A percentile compares a stretch with the other conserved stretches of the same genome.
These are phyloP conservation scores for Tryphoninae sp. DNA, from an alignment of 2,888 invertebrate species.

Conservation along the genomic window DNA sequence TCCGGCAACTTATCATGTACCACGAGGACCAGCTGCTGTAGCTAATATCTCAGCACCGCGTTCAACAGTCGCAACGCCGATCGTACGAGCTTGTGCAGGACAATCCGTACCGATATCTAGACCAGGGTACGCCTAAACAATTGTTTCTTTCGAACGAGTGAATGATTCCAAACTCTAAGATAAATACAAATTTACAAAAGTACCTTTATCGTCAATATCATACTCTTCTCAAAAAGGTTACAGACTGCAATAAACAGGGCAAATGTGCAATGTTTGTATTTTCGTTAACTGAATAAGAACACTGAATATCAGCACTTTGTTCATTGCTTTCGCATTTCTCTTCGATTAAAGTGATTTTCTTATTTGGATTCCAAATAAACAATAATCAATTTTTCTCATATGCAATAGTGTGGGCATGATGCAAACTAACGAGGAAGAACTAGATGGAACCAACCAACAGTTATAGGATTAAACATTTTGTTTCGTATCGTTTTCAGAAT, in stretches of 20 bases:
- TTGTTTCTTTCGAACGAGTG: neutral
- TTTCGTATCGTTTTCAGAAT: constrained; percentile 67
- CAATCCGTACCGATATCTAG: constrained; percentile 76
- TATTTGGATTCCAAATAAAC: too few relatives aligned
- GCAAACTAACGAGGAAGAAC: neutral
- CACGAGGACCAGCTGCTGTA: constrained; percentile 87
- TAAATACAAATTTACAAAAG: too few relatives aligned
- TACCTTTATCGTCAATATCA: too few relatives aligned
- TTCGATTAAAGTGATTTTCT: too few relatives aligned
- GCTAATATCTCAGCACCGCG: constrained; percentile 89
- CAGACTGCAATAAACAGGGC: too few relatives aligned
- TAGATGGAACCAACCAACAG: too few relatives aligned
- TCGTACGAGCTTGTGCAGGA: constrained; percentile 76
- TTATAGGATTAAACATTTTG: too few relatives aligned
- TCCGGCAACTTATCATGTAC: constrained; percentile 81
- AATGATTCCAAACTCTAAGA: neutral
- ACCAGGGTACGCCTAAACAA: constrained; percentile 70
- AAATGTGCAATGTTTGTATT: too few relatives aligned
- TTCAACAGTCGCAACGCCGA: constrained; percentile 84
- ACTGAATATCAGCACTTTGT: too few relatives aligned
- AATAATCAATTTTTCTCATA: neutral
- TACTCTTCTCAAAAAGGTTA: too few relatives aligned
- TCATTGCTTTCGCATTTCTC: too few relatives aligned
- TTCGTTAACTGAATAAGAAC: too few relatives aligned
- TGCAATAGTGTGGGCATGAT: neutral